Conservation (phyloP, 2,888 invertebrate species). For the Cataglyphis cursor region DNA sequence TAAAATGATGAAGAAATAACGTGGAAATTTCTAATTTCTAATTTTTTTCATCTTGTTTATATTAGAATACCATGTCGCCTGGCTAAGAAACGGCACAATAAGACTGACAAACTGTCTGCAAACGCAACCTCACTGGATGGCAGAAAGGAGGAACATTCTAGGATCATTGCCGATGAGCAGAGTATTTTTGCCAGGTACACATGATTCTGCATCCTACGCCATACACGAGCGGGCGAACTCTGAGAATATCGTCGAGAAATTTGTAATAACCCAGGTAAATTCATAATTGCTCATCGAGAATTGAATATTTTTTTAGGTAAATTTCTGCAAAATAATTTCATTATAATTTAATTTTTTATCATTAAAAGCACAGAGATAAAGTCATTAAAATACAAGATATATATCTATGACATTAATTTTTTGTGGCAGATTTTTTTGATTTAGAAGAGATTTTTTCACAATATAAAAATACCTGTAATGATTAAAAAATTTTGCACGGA, state of each 20-base stretch:
- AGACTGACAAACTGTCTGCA: slow-evolving; percentile 87
- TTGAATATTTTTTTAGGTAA: background rate
- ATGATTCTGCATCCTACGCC: slow-evolving; percentile 90
- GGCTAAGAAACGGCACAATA: slow-evolving; percentile 80
- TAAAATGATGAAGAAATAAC: too few species aligned
- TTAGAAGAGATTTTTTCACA: background rate
- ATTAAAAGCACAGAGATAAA: background rate
- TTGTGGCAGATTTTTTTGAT: background rate
- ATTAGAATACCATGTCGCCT: slow-evolving; percentile 78
- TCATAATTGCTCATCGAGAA: background rate
- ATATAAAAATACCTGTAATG: background rate
- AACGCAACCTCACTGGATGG: slow-evolving; percentile 89
- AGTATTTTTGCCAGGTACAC: slow-evolving; percentile 91
- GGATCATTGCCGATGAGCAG: slow-evolving; percentile 87
- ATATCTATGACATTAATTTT: background rate
- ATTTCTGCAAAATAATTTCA: background rate
- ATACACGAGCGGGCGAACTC: slow-evolving; percentile 70
- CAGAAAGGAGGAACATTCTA: slow-evolving; percentile 86
- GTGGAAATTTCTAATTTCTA: too few species aligned
- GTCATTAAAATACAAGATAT: background rate
- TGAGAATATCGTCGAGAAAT: slow-evolving; percentile 87
- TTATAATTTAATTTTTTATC: too few species aligned
- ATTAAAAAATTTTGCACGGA: background rate
- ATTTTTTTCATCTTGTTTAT: background rate
- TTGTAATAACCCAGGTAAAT: slow-evolving; percentile 87